Conservation (phyloP, 2,797 vertebrate genomes). For the Syndactyla subalaris region DNA sequence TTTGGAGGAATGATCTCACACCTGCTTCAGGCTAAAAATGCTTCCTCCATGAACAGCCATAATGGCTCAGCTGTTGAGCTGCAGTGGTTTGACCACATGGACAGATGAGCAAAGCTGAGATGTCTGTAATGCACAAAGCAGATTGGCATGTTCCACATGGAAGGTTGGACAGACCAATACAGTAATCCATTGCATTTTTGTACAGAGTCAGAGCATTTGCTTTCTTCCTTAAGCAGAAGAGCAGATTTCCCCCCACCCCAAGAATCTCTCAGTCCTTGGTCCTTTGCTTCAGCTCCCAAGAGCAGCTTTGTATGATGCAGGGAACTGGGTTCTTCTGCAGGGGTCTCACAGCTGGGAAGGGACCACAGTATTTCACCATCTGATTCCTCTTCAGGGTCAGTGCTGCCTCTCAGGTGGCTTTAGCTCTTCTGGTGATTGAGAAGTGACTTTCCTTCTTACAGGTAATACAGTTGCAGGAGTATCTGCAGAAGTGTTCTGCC, state of each 20-base stretch:
- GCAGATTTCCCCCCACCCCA: not conserved
- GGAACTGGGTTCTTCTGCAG: not conserved
- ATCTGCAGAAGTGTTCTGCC: not conserved
- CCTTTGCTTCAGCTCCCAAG: not conserved
- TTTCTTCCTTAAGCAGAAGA: not conserved
- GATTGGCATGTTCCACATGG: not conserved
- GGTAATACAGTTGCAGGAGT: not conserved
- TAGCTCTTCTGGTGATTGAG: not conserved
- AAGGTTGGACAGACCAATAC: not conserved
- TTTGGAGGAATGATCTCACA: constrained; percentile 41
- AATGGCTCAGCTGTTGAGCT: constrained; percentile 18
- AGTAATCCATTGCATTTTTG: not conserved
- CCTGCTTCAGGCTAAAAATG: constrained; percentile 57
- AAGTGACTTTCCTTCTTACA: not conserved
- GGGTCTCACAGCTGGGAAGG: not conserved
- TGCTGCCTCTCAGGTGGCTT: not conserved
- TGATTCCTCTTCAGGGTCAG: not conserved
- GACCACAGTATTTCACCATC: not conserved
- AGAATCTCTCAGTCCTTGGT: not conserved
- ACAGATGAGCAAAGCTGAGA: not conserved
- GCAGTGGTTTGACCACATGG: not conserved
- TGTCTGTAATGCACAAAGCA: not conserved
- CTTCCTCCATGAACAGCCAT: not conserved
- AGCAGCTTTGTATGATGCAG: not conserved
- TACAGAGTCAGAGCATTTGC: not conserved